Percentiles rank a stretch among this genome's conserved stretches.
These are phyloP conservation scores for Emmelina monodactyla DNA, from an alignment of 2,888 invertebrate genomes.

Conservation along the genomic window DNA sequence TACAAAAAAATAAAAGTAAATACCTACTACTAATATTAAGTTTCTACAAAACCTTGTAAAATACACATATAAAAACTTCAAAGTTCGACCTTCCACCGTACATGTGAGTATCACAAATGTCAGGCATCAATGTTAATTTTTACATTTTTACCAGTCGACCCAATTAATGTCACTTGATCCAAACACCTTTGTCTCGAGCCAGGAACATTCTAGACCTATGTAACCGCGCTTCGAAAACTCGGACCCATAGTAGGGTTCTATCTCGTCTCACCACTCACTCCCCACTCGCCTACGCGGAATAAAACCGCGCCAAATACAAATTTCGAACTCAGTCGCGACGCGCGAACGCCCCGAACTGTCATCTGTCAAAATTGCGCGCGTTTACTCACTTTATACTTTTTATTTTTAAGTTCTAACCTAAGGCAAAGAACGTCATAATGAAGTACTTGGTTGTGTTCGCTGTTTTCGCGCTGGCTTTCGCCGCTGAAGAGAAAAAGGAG, in stretches of 20 bases:
- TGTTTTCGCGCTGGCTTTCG: conserved; percentile 60
- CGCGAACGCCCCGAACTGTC: conserved; percentile 34
- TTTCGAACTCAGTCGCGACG: conserved; percentile 45
- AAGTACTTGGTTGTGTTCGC: conserved; percentile 62
- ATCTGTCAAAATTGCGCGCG: conserved; percentile 27
- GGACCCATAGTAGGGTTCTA: neutral
- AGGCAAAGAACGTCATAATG: conserved; percentile 54
- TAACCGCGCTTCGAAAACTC: no score
- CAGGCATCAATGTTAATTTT: no score
- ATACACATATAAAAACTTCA: no score
- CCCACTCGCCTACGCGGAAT: conserved; percentile 32
- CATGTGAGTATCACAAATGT: no score
- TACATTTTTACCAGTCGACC: no score
- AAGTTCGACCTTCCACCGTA: no score
- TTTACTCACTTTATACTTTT: conserved; percentile 23
- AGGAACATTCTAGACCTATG: no score
- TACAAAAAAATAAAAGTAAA: no score
- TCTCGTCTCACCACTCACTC: conserved; percentile 31
- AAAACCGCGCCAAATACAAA: conserved; percentile 40
- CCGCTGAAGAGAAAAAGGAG: conserved; percentile 63
- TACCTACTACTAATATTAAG: no score
- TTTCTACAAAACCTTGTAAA: no score
- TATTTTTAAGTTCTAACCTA: conserved; percentile 27
- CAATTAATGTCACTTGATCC: no score
- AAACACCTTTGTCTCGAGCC: no score